phyloP scores from a whole-genome alignment of 1,140 invertebrate genomes.

The Heliothis subflexa region DNA sequence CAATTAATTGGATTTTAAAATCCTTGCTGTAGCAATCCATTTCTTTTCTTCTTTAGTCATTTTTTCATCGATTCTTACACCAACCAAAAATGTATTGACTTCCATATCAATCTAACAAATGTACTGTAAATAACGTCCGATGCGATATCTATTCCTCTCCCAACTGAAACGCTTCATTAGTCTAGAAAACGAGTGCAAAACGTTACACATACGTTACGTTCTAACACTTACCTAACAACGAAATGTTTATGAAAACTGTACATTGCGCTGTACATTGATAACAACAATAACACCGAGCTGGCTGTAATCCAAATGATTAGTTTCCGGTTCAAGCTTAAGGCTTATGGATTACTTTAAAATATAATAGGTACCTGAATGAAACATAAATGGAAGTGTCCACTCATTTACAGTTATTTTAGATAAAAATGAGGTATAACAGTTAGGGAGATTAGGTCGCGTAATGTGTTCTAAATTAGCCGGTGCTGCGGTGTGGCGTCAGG shows the following conservation, averaged over 20 bases:
- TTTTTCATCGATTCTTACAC: too few relatives aligned
- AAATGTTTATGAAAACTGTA: constrained; percentile 48
- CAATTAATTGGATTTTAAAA: constrained; percentile 38
- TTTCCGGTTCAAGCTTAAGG: constrained; percentile 18
- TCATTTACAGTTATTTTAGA: constrained; percentile 37
- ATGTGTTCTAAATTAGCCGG: constrained; percentile 35
- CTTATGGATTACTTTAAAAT: background rate
- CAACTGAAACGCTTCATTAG: background rate
- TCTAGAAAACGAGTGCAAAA: constrained; percentile 4
- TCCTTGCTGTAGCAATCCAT: too few relatives aligned
- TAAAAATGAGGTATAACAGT: constrained; percentile 19
- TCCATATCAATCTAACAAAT: background rate
- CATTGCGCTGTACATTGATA: constrained; percentile 49
- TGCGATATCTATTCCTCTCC: background rate
- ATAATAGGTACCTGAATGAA: background rate
- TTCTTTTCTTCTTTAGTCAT: too few relatives aligned
- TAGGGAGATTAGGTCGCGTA: constrained; percentile 27
- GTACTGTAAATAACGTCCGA: background rate
- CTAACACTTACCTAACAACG: constrained; percentile 44
- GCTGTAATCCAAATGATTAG: constrained; percentile 22
- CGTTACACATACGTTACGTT: constrained; percentile 28
- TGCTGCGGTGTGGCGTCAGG: background rate
- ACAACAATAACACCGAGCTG: constrained; percentile 29
- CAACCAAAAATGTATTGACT: too few relatives aligned
- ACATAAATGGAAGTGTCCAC: background rate